Conservation (phyloP, 2,888 invertebrate genomes). For the Andricus quercusramuli region DNA sequence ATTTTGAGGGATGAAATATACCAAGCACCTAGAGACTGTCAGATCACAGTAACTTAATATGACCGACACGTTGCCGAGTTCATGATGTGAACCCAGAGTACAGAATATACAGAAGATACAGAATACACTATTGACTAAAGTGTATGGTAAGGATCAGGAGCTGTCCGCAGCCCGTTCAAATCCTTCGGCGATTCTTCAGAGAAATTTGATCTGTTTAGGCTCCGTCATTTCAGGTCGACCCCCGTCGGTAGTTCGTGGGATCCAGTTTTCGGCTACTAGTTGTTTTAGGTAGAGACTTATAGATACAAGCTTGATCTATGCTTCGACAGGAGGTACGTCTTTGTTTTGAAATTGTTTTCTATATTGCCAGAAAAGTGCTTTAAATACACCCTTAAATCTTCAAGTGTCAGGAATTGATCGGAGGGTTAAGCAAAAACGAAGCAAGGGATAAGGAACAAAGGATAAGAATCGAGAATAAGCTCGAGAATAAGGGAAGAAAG, state of each 20-base stretch:
- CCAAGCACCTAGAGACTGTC: constrained; percentile 14
- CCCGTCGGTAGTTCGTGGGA: constrained; percentile 25
- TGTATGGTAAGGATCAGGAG: background rate
- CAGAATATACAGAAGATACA: background rate
- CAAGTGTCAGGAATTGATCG: background rate
- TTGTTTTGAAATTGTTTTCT: constrained; percentile 43
- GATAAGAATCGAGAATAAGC: constrained; percentile 12
- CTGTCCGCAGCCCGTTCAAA: constrained; percentile 36
- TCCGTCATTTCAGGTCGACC: constrained; percentile 15
- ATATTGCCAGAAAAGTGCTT: constrained; percentile 25
- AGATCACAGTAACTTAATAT: constrained; percentile 30
- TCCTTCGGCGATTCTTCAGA: constrained; percentile 19
- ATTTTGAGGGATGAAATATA: background rate
- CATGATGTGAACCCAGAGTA: constrained; percentile 13
- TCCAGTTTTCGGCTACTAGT: constrained; percentile 17
- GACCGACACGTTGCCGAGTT: constrained; percentile 20
- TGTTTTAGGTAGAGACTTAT: constrained; percentile 26
- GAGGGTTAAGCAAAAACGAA: background rate
- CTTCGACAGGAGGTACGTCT: background rate
- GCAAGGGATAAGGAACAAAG: constrained; percentile 21
- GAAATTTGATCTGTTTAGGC: constrained; percentile 40
- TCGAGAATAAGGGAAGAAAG: constrained; percentile 42
- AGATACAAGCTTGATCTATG: constrained; percentile 1
- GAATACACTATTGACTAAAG: background rate
- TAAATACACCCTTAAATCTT: constrained; percentile 4